Percentiles rank a stretch among this genome's conserved stretches.
Evolutionary conservation across 2,888 invertebrate species (phyloP).

Genomic region (Tryphoninae sp.): DNA sequence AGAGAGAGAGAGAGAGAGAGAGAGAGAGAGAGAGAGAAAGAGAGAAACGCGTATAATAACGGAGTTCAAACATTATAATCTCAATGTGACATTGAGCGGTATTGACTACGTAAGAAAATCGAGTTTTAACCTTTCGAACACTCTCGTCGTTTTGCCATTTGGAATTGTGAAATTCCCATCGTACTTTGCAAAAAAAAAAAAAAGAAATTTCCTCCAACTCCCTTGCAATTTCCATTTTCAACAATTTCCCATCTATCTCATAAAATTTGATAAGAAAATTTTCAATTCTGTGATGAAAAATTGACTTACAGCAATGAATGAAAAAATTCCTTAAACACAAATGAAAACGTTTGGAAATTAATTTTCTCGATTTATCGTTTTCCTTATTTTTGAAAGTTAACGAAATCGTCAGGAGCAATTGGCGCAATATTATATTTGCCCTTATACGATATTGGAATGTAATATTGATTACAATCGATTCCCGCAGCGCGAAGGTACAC

Average conservation of each 20-base stretch:
- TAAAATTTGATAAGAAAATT: too few species aligned
- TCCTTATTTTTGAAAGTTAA: neutral
- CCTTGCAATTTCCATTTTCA: too few species aligned
- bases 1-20: conserved; percentile 20
- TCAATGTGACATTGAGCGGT: conserved; percentile 70
- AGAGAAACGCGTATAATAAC: conserved; percentile 56
- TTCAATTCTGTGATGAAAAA: too few species aligned
- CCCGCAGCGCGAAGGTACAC: conserved; percentile 16
- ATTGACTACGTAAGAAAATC: conserved; percentile 58
- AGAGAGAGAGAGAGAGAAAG: conserved; percentile 12
- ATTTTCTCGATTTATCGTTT: neutral
- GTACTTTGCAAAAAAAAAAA: neutral
- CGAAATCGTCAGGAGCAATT: conserved; percentile 17
- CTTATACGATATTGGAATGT: conserved; percentile 49
- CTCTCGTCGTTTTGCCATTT: conserved; percentile 5
- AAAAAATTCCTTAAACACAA: too few species aligned
- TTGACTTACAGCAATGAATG: too few species aligned
- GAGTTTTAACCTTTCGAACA: conserved; percentile 34
- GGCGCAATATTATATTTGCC: conserved; percentile 34
- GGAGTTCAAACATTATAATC: conserved; percentile 69
- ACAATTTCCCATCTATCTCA: too few species aligned
- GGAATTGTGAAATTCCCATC: neutral
- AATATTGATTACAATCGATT: conserved; percentile 48
- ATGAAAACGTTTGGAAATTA: too few species aligned
- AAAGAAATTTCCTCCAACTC: neutral